phyloP scores from a whole-genome alignment of 2,888 invertebrate species.

The Tipula vernalis region DNA sequence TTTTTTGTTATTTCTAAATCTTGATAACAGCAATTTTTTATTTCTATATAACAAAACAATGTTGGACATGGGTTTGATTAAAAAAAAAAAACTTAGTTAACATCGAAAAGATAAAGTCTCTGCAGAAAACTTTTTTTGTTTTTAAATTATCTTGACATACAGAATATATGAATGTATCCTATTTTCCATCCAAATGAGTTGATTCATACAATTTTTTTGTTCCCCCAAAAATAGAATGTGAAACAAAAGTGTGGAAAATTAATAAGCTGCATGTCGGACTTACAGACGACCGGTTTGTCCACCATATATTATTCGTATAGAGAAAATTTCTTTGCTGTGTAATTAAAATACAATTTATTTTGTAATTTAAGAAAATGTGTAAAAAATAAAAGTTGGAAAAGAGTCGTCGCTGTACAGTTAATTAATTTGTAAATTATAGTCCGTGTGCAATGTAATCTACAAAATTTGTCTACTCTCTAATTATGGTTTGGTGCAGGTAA shows the following conservation, averaged over 20 bases:
- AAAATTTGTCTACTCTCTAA: not conserved
- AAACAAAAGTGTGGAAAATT: not conserved
- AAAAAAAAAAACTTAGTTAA: not conserved
- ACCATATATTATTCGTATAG: not conserved
- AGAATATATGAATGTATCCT: not conserved
- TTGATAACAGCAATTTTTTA: not conserved
- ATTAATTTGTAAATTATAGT: not conserved
- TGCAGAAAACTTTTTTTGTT: not conserved
- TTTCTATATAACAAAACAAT: not conserved
- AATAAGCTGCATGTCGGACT: not conserved
- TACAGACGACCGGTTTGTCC: not conserved
- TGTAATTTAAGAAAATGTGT: not conserved
- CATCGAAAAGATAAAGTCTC: not conserved
- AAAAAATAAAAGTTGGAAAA: not conserved
- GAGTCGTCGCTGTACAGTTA: not conserved
- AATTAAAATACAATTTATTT: not conserved
- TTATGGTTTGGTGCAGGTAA: not conserved
- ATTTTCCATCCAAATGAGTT: not conserved
- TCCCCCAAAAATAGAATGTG: not conserved
- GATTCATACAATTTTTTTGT: not conserved
- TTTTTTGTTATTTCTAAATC: not conserved
- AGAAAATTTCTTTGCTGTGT: not conserved
- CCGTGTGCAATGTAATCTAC: not conserved
- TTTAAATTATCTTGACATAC: not conserved
- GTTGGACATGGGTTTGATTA: slow-evolving; percentile 4